Percentiles rank a stretch among this genome's conserved stretches.
These are phyloP conservation scores for Paratrypauchen microcephalus DNA, from an alignment of 2,797 vertebrate species.

Conservation along the genomic window DNA sequence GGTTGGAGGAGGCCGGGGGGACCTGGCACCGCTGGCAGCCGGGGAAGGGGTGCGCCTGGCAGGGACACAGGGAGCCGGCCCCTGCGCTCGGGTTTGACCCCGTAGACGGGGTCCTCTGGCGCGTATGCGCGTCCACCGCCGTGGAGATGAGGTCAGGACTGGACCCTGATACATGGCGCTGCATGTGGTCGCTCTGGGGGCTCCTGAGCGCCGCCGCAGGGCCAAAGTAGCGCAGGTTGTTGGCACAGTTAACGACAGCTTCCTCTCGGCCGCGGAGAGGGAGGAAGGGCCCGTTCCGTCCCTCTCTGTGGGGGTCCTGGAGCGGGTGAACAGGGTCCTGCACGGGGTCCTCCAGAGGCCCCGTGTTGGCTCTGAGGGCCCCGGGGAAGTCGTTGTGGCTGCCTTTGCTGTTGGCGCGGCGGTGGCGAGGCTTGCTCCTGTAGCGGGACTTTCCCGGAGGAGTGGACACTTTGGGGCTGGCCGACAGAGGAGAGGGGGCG, in stretches of 20 bases:
- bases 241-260: slow-evolving; percentile 89
- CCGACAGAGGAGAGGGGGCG: slow-evolving; percentile 86
- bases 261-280: slow-evolving; percentile 82
- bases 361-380: slow-evolving; percentile 79
- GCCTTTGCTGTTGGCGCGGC: slow-evolving; percentile 93
- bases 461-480: slow-evolving; percentile 92
- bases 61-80: slow-evolving; percentile 76
- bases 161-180: slow-evolving; percentile 84
- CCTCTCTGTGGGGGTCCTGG: slow-evolving; percentile 44
- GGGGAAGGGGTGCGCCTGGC: slow-evolving; percentile 80
- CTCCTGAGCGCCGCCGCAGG: slow-evolving; percentile 92
- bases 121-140: slow-evolving; percentile 82
- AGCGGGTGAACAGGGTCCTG: slow-evolving; percentile 65
- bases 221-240: slow-evolving; percentile 93
- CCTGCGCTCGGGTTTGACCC: slow-evolving; percentile 55
- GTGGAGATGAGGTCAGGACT: slow-evolving; percentile 93
- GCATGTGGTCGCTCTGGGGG: slow-evolving; percentile 92
- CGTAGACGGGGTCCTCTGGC: slow-evolving; percentile 68
- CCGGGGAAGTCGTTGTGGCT: slow-evolving; percentile 90
- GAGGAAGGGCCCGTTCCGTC: slow-evolving; percentile 57
- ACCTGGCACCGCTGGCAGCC: slow-evolving; percentile 84
- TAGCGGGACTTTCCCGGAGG: slow-evolving; percentile 89
- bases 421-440: slow-evolving; percentile 93
- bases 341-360: slow-evolving; percentile 71
- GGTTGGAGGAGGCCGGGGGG: slow-evolving; percentile 54